phyloP scores from a whole-genome alignment of 2,797 vertebrate species.

The Delichon dasypus region DNA sequence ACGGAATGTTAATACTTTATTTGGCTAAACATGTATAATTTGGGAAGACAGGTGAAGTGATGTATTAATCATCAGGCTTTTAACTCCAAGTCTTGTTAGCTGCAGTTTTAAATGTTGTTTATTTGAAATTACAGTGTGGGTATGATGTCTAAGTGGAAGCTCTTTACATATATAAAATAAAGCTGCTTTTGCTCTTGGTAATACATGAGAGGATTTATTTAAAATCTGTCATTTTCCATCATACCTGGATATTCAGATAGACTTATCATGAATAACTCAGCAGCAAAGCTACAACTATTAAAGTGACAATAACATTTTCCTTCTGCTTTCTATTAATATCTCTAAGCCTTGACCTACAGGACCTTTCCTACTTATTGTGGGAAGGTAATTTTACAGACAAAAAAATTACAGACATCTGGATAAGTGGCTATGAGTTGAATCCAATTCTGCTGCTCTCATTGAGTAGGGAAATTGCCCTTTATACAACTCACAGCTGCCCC shows the following conservation, averaged over 20 bases:
- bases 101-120: conserved; percentile 67
- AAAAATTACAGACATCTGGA: background rate
- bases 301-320: background rate
- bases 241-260: conserved; percentile 14
- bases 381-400: background rate
- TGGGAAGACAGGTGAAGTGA: conserved; percentile 69
- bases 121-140: conserved; percentile 63
- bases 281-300: background rate
- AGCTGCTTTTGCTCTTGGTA: conserved; percentile 14
- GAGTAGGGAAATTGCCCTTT: background rate
- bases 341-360: background rate
- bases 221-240: conserved; percentile 17
- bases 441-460: background rate
- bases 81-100: conserved; percentile 62
- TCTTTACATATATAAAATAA: conserved; percentile 45
- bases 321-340: background rate
- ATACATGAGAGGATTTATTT: conserved; percentile 21
- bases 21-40: conserved; percentile 72
- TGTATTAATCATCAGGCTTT: conserved; percentile 71
- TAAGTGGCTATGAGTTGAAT: background rate
- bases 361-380: background rate
- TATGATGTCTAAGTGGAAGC: conserved; percentile 32
- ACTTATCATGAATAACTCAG: background rate
- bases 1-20: conserved; percentile 69
- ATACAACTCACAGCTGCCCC: background rate